phyloP scores from a whole-genome alignment of 1,140 invertebrate genomes.

The Zaprionus ornatus region DNA sequence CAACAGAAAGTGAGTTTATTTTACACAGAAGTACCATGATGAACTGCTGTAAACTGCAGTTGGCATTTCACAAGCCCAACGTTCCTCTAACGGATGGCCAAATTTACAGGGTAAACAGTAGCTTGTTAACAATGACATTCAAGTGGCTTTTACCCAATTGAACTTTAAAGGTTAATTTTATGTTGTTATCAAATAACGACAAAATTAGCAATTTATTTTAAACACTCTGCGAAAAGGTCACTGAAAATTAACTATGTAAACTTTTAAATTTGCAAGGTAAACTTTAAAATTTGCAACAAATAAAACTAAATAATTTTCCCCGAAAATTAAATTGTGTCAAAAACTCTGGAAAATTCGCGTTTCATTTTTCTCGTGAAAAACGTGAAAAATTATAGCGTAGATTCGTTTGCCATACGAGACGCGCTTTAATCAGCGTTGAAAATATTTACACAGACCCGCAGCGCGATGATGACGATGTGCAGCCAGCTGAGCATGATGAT shows the following conservation, averaged over 20 bases:
- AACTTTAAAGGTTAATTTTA: slow-evolving; percentile 1
- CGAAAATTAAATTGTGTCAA: background rate
- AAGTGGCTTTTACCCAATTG: background rate
- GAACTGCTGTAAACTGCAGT: too few relatives aligned
- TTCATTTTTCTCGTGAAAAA: background rate
- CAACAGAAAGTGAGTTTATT: background rate
- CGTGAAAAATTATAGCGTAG: slow-evolving; percentile 27
- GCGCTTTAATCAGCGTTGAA: slow-evolving; percentile 46
- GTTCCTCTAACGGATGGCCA: background rate
- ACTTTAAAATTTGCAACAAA: background rate
- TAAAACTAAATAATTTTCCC: background rate
- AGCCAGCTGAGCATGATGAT: background rate
- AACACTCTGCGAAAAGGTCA: background rate
- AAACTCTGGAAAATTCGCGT: background rate
- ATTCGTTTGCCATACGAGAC: slow-evolving; percentile 5
- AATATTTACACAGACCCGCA: slow-evolving; percentile 36
- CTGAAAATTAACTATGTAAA: background rate
- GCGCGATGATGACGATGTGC: slow-evolving; percentile 13
- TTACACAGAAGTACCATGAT: background rate
- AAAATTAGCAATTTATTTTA: background rate
- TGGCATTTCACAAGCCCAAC: too few relatives aligned
- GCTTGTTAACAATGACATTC: background rate
- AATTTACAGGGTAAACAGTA: background rate
- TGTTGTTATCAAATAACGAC: background rate
- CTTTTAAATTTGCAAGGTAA: background rate